Conservation (phyloP, 2,113 vertebrate genomes). For the Corythornis madagascariensis region DNA sequence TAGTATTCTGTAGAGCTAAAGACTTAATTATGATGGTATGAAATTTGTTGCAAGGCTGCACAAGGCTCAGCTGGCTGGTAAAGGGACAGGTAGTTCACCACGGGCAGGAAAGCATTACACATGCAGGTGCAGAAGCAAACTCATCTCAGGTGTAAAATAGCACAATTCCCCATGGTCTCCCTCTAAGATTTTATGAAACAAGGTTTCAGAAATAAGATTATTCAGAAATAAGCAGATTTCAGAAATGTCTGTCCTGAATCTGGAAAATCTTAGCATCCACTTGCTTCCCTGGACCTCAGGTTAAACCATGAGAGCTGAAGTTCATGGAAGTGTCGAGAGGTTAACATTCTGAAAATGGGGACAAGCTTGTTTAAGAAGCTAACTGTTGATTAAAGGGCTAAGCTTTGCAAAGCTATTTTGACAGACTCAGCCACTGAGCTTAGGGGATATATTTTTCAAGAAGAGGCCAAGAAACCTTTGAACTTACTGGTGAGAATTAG, state of each 20-base stretch:
- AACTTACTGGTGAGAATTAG: not conserved
- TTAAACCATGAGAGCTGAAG: not conserved
- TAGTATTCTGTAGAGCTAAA: not conserved
- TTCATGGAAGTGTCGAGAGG: not conserved
- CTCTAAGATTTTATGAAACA: not conserved
- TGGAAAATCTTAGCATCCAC: not conserved
- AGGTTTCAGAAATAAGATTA: not conserved
- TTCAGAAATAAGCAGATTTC: not conserved
- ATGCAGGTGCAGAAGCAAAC: not conserved
- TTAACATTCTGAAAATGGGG: not conserved
- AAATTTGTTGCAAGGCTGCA: not conserved
- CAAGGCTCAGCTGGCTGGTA: constrained; percentile 13
- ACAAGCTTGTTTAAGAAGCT: not conserved
- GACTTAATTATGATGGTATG: not conserved
- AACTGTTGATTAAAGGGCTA: not conserved
- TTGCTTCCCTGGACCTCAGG: constrained; percentile 9
- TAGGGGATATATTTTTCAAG: not conserved
- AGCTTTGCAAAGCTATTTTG: not conserved
- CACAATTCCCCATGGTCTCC: not conserved
- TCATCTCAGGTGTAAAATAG: not conserved
- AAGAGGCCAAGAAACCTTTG: not conserved
- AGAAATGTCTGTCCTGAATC: not conserved
- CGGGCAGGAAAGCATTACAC: not conserved
- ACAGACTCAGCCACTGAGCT: not conserved
- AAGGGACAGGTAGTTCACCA: not conserved